phyloP scores from a whole-genome alignment of 2,888 invertebrate genomes.

The Archaeoteleia sp. region DNA sequence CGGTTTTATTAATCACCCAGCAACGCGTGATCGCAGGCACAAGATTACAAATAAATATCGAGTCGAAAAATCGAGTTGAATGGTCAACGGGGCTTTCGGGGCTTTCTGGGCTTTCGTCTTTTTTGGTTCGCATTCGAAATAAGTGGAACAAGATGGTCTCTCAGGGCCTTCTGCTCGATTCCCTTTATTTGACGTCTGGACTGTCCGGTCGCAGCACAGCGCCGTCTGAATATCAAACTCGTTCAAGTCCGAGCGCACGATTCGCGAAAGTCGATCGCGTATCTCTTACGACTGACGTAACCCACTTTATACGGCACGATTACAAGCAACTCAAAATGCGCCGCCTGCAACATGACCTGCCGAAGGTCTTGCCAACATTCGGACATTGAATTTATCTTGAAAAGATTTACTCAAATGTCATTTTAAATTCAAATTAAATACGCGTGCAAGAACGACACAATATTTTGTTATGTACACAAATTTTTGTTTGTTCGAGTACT shows the following conservation, averaged over 20 bases:
- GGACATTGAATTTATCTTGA: no score
- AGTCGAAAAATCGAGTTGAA: constrained; percentile 22
- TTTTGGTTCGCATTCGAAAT: constrained; percentile 39
- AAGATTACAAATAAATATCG: constrained; percentile 41
- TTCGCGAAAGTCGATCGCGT: constrained; percentile 47
- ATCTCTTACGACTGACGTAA: constrained; percentile 45
- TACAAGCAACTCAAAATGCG: constrained; percentile 40
- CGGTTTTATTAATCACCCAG: no score
- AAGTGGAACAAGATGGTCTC: constrained; percentile 48
- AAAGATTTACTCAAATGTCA: no score
- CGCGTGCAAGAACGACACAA: no score
- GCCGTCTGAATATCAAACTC: constrained; percentile 45
- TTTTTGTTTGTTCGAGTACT: no score
- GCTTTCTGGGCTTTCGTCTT: constrained; percentile 5
- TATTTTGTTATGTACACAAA: no score
- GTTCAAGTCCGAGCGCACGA: constrained; percentile 27
- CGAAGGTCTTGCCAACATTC: no score
- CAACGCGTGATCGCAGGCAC: no score
- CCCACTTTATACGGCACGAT: constrained; percentile 44
- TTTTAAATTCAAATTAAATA: no score
- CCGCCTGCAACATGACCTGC: constrained; percentile 28
- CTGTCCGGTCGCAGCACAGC: constrained; percentile 40
- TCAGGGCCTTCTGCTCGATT: constrained; percentile 40
- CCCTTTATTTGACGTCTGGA: constrained; percentile 39
- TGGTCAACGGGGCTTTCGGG: constrained; percentile 40